These are phyloP conservation scores for Dicyrtoma fusca DNA, from an alignment of 2,888 invertebrate genomes.

Conservation along the genomic window DNA sequence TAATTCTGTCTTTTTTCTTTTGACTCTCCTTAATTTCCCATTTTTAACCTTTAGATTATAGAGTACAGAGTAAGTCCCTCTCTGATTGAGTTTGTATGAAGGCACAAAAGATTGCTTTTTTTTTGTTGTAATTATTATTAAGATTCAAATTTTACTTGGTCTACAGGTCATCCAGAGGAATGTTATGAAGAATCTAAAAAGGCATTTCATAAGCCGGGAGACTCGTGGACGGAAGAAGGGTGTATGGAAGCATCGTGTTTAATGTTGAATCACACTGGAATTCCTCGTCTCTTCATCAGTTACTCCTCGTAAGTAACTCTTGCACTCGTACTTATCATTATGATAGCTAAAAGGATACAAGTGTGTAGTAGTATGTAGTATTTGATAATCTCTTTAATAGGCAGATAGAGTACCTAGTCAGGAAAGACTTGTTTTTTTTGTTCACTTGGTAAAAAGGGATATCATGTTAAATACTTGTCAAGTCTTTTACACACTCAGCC, in stretches of 20 bases:
- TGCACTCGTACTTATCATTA: background rate
- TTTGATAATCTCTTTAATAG: background rate
- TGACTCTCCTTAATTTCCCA: too few species aligned
- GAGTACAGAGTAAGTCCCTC: background rate
- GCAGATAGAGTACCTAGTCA: background rate
- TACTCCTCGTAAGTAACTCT: constrained; percentile 50
- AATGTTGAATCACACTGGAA: constrained; percentile 43
- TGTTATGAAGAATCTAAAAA: constrained; percentile 47
- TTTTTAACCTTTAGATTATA: background rate
- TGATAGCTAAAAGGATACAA: too few species aligned
- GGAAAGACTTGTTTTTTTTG: constrained; percentile 8
- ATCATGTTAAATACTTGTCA: too few species aligned
- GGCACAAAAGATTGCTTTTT: too few species aligned
- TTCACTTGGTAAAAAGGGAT: too few species aligned
- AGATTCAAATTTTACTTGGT: too few species aligned
- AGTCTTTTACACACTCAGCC: too few species aligned
- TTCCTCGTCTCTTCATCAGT: constrained; percentile 51
- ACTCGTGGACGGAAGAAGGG: constrained; percentile 51
- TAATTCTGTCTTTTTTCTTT: background rate
- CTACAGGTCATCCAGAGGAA: constrained; percentile 51
- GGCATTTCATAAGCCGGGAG: constrained; percentile 51
- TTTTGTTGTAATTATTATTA: too few species aligned
- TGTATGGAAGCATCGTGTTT: constrained; percentile 51
- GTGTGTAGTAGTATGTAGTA: too few species aligned
- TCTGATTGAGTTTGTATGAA: too few species aligned